phyloP scores from a whole-genome alignment of 2,797 vertebrate genomes.

The Manis pentadactyla region DNA sequence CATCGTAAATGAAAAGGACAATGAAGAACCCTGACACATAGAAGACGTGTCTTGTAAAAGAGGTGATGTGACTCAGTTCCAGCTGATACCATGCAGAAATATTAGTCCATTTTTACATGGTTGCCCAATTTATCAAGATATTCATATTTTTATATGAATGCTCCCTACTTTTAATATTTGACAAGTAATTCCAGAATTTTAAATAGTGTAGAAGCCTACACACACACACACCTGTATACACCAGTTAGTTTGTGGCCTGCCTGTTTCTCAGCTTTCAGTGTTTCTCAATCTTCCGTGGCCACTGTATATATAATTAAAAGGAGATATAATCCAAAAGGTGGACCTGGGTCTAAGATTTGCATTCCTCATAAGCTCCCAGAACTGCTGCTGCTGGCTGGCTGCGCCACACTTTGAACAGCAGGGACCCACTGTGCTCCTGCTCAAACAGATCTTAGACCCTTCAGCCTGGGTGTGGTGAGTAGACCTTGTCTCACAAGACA shows the following conservation, averaged over 20 bases:
- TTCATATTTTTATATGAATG: neutral
- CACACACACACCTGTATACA: no score
- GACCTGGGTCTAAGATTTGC: neutral
- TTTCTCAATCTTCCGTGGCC: neutral
- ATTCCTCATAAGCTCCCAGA: neutral
- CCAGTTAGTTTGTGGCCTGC: neutral
- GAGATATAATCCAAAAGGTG: neutral
- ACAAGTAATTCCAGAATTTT: neutral
- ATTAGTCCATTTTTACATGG: neutral
- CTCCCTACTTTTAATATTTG: neutral
- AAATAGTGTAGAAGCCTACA: neutral
- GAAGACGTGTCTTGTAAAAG: neutral
- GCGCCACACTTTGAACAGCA: neutral
- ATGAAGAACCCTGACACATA: neutral
- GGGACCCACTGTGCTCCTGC: accelerated
- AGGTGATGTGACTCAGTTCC: neutral
- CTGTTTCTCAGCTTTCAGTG: neutral
- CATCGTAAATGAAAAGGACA: neutral
- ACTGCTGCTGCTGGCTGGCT: neutral
- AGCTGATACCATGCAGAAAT: neutral
- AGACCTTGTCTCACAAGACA: neutral
- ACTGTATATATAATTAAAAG: neutral
- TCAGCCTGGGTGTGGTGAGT: neutral
- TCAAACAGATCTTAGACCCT: neutral
- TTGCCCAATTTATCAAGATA: neutral